A percentile compares a stretch with the other conserved stretches of the same genome.
phyloP scores from a whole-genome alignment of 2,797 vertebrate species.

The Petrocephalus schoutedeni region DNA sequence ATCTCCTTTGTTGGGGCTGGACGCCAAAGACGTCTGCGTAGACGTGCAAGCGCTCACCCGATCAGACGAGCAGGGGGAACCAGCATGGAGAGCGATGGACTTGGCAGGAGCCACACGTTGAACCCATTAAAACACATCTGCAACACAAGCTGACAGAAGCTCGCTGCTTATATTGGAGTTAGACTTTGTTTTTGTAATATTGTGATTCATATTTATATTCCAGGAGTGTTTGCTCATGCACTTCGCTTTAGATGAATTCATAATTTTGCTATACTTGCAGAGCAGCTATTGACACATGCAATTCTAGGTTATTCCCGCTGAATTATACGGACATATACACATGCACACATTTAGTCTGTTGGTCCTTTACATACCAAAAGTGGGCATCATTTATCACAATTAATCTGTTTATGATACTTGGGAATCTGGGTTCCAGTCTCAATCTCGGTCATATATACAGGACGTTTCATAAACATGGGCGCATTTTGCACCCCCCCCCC shows the following conservation, averaged over 20 bases:
- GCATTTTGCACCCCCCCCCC: constrained; percentile 22
- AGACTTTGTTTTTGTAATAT: constrained; percentile 11
- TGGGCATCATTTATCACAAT: not conserved
- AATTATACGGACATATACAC: not conserved
- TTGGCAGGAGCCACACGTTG: constrained; percentile 10
- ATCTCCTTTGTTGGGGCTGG: constrained; percentile 40
- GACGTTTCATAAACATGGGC: constrained; percentile 11
- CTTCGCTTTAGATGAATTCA: constrained; percentile 32
- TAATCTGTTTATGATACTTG: constrained; percentile 4
- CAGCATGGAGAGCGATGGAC: not conserved
- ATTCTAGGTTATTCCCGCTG: not conserved
- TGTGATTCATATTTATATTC: constrained; percentile 28
- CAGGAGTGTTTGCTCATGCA: constrained; percentile 22
- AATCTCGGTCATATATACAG: not conserved
- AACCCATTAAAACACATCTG: not conserved
- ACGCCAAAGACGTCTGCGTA: constrained; percentile 23
- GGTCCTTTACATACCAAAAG: constrained; percentile 6
- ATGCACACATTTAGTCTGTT: constrained; percentile 4
- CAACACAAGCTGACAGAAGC: not conserved
- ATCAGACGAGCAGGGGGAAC: constrained; percentile 10
- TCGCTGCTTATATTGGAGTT: not conserved
- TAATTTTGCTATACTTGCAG: constrained; percentile 22
- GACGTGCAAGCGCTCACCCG: constrained; percentile 7
- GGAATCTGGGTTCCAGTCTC: constrained; percentile 7
- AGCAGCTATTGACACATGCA: not conserved